Evolutionary conservation across 2,113 vertebrate genomes (phyloP), one percentile per base, ranked within the genome.

Genomic region (Megatriorchis doriae): DNA sequence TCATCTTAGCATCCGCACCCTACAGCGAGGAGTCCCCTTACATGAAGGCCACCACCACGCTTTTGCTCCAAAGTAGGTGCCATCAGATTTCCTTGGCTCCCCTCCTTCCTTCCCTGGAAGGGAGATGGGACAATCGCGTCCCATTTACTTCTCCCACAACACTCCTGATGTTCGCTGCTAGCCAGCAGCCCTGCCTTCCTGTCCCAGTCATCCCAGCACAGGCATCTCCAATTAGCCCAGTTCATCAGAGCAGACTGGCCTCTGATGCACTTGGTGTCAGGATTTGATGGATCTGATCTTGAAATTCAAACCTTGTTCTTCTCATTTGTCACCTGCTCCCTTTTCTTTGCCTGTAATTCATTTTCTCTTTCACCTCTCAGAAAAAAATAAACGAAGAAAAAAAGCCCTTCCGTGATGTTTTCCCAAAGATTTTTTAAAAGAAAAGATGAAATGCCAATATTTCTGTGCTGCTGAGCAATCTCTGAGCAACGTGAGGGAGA

Each of bases 271-370:
- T 50, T 7, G 2, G 13, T 42, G 59, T 21, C 13, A 27, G 55
- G 26, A 66, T 80, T 73, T 96, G 94, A 93, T 72, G 62, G 67
- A 96, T 88, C 74, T 67, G n/a, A 86, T 83, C 75, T 81, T 63
- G 80, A 93, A 93, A 92, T 66, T 88, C 86, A 81, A 83, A 8
- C n/a, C 81, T 42, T 58, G 13, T 36, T 82, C 55, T 83, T 90
- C 74, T 83, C 90, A 77, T 94, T 73, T 85, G 43, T 95, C 93
- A 90, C 79, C 81, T 71, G 45, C 67, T 90, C 59, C 47, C 12
- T 85, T 87, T 92, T 58, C 72, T 90, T 66, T 86, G 40, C 80
- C 75, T 58, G 36, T 8, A 73, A 93, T 90, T 94, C 56, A 53
- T 93, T 96, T 89, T 95, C 50, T 83, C 72, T 74, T 83, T 86